phyloP scores from a whole-genome alignment of 35 echinoderm and acorn worm species.

The Eucidaris tribuloides region DNA sequence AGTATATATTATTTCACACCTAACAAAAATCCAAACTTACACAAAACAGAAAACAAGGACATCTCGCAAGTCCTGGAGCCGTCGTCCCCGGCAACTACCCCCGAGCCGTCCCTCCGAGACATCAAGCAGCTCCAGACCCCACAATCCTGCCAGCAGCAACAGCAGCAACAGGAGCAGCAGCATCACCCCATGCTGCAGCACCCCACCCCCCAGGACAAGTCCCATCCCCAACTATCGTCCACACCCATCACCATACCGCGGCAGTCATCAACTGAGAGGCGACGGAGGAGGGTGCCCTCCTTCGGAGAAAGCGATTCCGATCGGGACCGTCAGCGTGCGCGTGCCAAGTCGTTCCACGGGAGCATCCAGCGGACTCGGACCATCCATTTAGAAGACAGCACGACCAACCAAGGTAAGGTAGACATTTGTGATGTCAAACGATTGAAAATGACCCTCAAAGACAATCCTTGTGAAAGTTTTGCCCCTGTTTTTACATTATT shows the following conservation, averaged over 20 bases:
- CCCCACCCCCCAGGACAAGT: background rate
- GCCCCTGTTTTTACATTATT: too few species aligned
- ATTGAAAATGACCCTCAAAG: too few species aligned
- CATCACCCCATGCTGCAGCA: background rate
- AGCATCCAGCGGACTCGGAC: slow-evolving; percentile 18
- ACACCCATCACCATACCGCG: background rate
- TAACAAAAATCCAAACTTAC: too few species aligned
- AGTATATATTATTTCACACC: too few species aligned
- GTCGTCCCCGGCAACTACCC: background rate
- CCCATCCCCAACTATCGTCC: background rate
- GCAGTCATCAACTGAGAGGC: background rate
- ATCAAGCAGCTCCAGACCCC: background rate
- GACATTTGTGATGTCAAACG: too few species aligned
- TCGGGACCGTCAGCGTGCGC: too few species aligned
- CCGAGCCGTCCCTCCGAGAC: slow-evolving; percentile 30
- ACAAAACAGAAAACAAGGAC: background rate
- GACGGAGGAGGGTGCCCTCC: too few species aligned
- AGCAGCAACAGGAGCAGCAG: background rate
- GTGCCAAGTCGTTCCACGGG: too few species aligned
- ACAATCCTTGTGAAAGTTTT: too few species aligned
- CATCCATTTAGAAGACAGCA: background rate
- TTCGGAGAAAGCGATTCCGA: too few species aligned
- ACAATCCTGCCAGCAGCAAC: background rate
- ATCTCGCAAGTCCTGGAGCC: slow-evolving; percentile 22
- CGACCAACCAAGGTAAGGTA: background rate